Evolutionary conservation across 37 sponge, comb jelly and placozoan species (phyloP).

Genomic region (Petrosia ficiformis): DNA sequence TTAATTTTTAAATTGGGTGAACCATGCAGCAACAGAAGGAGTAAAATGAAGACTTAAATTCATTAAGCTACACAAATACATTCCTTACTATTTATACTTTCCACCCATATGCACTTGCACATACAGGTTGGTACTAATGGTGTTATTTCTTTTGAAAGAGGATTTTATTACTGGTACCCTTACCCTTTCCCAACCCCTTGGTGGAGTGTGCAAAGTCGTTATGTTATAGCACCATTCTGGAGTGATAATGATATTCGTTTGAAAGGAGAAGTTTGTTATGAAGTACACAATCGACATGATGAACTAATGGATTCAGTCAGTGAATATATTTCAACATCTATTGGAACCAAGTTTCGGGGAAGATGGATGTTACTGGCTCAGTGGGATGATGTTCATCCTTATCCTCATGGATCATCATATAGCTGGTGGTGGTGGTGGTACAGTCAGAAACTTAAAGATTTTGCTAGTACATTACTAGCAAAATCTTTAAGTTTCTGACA

Average conservation of each 20-base stretch:
- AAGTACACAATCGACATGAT: background rate
- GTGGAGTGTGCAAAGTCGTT: background rate
- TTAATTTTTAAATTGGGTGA: too few species aligned
- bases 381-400: slow-evolving; percentile 61
- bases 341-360: slow-evolving; percentile 17
- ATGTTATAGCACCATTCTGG: slow-evolving; percentile 75
- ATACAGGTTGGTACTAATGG: slow-evolving; percentile 37
- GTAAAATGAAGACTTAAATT: too few species aligned
- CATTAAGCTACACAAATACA: too few species aligned
- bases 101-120: slow-evolving; percentile 1
- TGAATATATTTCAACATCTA: slow-evolving; percentile 9
- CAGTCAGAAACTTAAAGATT: background rate
- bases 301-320: slow-evolving; percentile 23
- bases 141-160: slow-evolving; percentile 28
- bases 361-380: slow-evolving; percentile 45
- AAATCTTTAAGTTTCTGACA: background rate
- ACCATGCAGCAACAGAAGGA: too few species aligned
- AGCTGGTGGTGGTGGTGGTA: background rate
- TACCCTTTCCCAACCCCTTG: background rate
- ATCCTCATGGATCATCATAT: slow-evolving; percentile 52
- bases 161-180: background rate
- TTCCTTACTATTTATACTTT: background rate
- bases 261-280: slow-evolving; percentile 27
- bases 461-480: background rate
- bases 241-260: slow-evolving; percentile 49